A percentile compares a stretch with the other conserved stretches of the same genome.
Conservation (phyloP, 2,797 vertebrate species). For the Hoplostethus mediterraneus region DNA sequence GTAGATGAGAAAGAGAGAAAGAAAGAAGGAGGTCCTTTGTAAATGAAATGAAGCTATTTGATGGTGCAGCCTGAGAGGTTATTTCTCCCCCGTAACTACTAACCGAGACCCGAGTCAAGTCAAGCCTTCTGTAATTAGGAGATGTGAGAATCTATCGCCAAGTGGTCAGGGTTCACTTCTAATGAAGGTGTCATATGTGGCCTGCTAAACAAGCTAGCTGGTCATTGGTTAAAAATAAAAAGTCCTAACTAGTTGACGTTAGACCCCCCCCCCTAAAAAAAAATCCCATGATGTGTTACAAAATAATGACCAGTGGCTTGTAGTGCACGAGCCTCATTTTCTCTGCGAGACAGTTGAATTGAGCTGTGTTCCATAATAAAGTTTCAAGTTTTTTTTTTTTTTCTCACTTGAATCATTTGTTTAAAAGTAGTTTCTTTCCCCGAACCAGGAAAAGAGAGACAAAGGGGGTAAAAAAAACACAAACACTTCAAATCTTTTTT, state of each 20-base stretch:
- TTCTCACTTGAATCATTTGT: constrained; percentile 48
- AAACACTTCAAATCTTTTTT: too few relatives aligned
- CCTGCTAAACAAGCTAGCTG: constrained; percentile 73
- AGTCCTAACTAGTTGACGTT: constrained; percentile 71
- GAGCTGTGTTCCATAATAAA: constrained; percentile 49
- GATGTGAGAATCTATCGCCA: constrained; percentile 65
- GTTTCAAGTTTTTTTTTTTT: constrained; percentile 25
- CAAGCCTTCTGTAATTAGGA: constrained; percentile 77
- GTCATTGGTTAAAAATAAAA: constrained; percentile 79
- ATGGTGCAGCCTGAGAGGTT: constrained; percentile 57
- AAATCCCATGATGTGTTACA: constrained; percentile 77
- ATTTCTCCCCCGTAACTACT: constrained; percentile 37
- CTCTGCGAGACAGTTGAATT: constrained; percentile 45
- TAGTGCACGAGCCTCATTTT: constrained; percentile 36
- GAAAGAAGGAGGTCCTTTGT: constrained; percentile 38
- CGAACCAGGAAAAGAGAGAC: too few relatives aligned
- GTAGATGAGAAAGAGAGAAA: constrained; percentile 11
- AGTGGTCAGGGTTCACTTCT: constrained; percentile 65
- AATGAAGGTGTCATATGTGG: constrained; percentile 78
- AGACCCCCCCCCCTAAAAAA: constrained; percentile 22
- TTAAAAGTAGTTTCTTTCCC: background rate
- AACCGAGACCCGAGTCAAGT: constrained; percentile 70
- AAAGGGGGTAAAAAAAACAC: too few relatives aligned
- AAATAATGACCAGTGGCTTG: constrained; percentile 74
- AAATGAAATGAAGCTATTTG: constrained; percentile 76